Percentiles rank a stretch among this genome's conserved stretches.
These are phyloP conservation scores for Tetrao urogallus DNA, from an alignment of 2,113 vertebrate genomes.

Conservation along the genomic window DNA sequence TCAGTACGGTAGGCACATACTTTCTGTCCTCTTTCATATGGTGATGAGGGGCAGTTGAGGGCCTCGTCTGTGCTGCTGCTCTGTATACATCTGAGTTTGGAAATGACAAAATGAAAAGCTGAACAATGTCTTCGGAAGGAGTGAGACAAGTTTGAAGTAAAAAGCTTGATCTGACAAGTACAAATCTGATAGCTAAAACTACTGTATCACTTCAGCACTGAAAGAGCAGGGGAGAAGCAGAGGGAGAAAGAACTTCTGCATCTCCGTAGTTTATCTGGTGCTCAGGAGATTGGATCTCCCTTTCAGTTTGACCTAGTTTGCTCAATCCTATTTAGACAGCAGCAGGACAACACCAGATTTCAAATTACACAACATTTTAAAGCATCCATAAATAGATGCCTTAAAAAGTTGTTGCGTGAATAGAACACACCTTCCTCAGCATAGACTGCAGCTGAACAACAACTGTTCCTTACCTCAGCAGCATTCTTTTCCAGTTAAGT, in stretches of 20 bases:
- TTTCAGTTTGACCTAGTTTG: constrained; percentile 5
- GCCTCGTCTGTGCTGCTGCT: not conserved
- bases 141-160: constrained; percentile 45
- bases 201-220: not conserved
- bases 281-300: not conserved
- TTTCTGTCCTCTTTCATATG: constrained; percentile 56
- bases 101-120: constrained; percentile 7
- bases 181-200: constrained; percentile 53
- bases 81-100: not conserved
- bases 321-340: not conserved
- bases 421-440: not conserved
- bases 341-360: not conserved
- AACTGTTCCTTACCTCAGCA: not conserved
- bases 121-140: not conserved
- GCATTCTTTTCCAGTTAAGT: not conserved
- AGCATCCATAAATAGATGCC: not conserved
- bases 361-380: not conserved
- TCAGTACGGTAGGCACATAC: constrained; percentile 8
- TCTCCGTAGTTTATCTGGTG: not conserved
- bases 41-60: constrained; percentile 55
- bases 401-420: not conserved
- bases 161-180: constrained; percentile 58
- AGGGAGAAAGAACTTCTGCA: constrained; percentile 8
- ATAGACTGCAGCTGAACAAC: not conserved
- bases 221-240: not conserved